Base-by-base conservation (phyloP, 2,113 vertebrate species). In the Platysternon megacephalum region DNA sequence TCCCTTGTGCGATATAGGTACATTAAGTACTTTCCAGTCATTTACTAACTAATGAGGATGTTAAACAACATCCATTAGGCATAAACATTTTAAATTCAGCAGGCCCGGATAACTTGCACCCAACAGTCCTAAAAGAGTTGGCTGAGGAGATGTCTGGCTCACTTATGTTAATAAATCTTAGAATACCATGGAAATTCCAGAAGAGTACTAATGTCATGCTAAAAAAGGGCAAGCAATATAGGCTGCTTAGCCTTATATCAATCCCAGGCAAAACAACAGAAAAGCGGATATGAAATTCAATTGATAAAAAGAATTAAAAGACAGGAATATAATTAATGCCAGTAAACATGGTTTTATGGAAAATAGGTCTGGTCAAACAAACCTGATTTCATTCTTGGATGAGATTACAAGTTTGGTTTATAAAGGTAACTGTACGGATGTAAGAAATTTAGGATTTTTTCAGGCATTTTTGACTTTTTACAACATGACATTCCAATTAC, bases 41-140 rank as follows among this genome's bases (percentile, higher is more conserved):
- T 93, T 95, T 96, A 96, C 52, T 87, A 96, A 87, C 76, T 88
- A 94, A 88, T 61, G 65, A 72, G 29, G 91, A 93, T 5, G 86
- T 48, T 93, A 87, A 39, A 74, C 48, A 58, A 88, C 58, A 93
- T 94, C 93, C 96, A 93, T 76, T 93, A 93, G 86, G 76, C 79
- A 42, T 74, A 93, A 65, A 85, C 48, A 44, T 39, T 74, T 95
- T 94, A 91, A 39, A 78, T 85, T 0, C 91, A 52, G 94, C 86
- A 93, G 61, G 12, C 68, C n/a, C 11, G 5, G 72, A 28, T 84
- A 52, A 84, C 89, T 93, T 86, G 61, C 91, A 61, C 24, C 72
- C 79, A 39, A 76, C 11, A 44, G 72, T 42, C 78, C 81, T 89
- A 80, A 94, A 95, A 94, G 79, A 93, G 87, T 85, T 1, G 86